Percentiles rank a stretch among this genome's conserved stretches.
These are phyloP conservation scores for Eilema sororculum DNA, from an alignment of 2,888 invertebrate species.

Conservation along the genomic window DNA sequence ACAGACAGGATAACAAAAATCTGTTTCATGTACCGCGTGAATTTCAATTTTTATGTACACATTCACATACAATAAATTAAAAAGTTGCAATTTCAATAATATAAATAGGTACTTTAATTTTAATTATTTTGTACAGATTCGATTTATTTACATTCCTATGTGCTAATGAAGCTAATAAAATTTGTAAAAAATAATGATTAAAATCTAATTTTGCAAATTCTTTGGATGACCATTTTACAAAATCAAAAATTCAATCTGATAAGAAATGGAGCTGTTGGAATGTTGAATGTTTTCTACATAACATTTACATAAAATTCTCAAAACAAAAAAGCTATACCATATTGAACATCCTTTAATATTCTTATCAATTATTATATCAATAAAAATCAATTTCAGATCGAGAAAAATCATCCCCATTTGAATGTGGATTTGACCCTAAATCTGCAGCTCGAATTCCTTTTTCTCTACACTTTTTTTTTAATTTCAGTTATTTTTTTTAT, in stretches of 20 bases:
- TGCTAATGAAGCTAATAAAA: background rate
- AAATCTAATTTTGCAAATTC: background rate
- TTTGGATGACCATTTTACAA: background rate
- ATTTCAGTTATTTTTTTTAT: slow-evolving; percentile 90
- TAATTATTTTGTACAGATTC: no score
- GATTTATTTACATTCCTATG: background rate
- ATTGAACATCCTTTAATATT: background rate
- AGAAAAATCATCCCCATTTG: slow-evolving; percentile 89
- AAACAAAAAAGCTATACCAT: background rate
- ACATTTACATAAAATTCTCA: background rate
- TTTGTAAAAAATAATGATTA: background rate
- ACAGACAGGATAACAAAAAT: no score
- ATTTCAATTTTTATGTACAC: no score
- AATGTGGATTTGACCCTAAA: slow-evolving; percentile 80
- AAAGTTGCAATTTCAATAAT: no score
- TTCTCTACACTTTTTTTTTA: slow-evolving; percentile 87
- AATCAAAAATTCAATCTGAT: background rate
- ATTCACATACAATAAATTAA: no score
- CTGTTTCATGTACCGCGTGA: no score
- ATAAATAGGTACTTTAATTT: no score
- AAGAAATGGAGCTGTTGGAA: background rate
- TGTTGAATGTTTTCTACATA: background rate
- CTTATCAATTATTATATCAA: slow-evolving; percentile 79
- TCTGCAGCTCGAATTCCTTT: slow-evolving; percentile 74
- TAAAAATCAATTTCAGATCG: slow-evolving; percentile 87